phyloP scores from a whole-genome alignment of 2,888 invertebrate genomes.

The Epinotia bilunana region DNA sequence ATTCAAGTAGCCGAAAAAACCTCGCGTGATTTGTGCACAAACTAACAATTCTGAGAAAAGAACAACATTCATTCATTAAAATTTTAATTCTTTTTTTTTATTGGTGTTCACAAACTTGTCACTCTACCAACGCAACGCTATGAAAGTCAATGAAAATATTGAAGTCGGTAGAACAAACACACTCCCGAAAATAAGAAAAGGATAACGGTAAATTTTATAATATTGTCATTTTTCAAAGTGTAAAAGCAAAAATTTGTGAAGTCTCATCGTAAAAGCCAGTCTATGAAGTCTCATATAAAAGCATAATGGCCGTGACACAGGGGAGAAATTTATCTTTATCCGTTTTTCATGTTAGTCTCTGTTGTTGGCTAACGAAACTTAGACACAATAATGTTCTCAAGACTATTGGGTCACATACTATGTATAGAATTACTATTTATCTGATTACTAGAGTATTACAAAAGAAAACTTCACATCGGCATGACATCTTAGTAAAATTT shows the following conservation, averaged over 20 bases:
- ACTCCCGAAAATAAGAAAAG: neutral
- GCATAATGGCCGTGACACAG: slow-evolving; percentile 28
- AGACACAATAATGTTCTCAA: neutral
- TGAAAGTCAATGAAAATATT: neutral
- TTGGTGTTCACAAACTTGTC: too few relatives aligned
- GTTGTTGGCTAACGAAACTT: neutral
- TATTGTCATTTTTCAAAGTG: slow-evolving; percentile 23
- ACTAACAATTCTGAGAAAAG: too few relatives aligned
- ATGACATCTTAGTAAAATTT: slow-evolving; percentile 32
- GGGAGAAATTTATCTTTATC: slow-evolving; percentile 22
- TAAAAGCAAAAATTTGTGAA: slow-evolving; percentile 23
- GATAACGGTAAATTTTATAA: neutral
- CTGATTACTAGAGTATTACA: neutral
- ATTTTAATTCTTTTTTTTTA: too few relatives aligned
- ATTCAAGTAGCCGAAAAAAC: too few relatives aligned
- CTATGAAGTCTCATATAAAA: too few relatives aligned
- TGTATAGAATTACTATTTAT: neutral
- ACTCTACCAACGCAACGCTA: too few relatives aligned
- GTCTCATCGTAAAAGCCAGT: too few relatives aligned
- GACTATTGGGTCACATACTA: neutral
- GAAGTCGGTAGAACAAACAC: neutral
- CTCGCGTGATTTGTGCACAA: too few relatives aligned
- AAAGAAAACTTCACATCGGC: slow-evolving; percentile 7
- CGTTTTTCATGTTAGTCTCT: slow-evolving; percentile 4
- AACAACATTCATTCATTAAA: too few relatives aligned